Conservation (phyloP, 2,888 invertebrate species). For the Megalurothrips usitatus region DNA sequence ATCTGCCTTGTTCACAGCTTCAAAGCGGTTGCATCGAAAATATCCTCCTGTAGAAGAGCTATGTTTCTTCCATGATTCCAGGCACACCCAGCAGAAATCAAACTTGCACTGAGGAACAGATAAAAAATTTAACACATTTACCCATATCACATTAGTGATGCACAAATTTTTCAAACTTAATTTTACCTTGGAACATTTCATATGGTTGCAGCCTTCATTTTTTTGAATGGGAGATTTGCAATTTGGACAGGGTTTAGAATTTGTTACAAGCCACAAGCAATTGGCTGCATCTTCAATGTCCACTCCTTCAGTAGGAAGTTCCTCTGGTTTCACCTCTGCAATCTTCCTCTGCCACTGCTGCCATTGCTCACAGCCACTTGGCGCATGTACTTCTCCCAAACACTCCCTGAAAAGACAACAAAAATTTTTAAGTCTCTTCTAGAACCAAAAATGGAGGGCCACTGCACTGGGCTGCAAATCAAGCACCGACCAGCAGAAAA, state of each 20-base stretch:
- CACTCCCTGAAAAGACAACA: slow-evolving; percentile 49
- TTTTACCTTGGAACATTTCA: slow-evolving; percentile 64
- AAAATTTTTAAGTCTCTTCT: neutral
- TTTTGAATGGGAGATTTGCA: slow-evolving; percentile 67
- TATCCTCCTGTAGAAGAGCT: slow-evolving; percentile 66
- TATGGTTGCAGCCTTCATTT: slow-evolving; percentile 68
- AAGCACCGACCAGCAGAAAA: slow-evolving; percentile 60
- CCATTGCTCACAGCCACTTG: slow-evolving; percentile 62
- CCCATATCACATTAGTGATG: neutral
- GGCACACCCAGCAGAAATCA: slow-evolving; percentile 69
- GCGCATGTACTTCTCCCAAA: slow-evolving; percentile 60
- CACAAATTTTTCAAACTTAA: neutral
- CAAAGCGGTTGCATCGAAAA: slow-evolving; percentile 60
- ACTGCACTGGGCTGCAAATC: too few relatives aligned
- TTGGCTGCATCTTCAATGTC: slow-evolving; percentile 60
- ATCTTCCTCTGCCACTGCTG: slow-evolving; percentile 58
- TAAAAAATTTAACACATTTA: slow-evolving; percentile 29
- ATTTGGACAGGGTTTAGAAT: slow-evolving; percentile 66
- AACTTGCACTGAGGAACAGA: slow-evolving; percentile 56
- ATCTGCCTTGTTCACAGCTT: slow-evolving; percentile 59
- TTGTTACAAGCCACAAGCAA: slow-evolving; percentile 63
- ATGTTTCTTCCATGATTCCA: slow-evolving; percentile 66
- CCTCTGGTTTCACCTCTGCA: slow-evolving; percentile 60
- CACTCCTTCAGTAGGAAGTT: slow-evolving; percentile 49
- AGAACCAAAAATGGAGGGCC: neutral